phyloP scores from a whole-genome alignment of 2,888 invertebrate species.

The Mellilla xanthometata region DNA sequence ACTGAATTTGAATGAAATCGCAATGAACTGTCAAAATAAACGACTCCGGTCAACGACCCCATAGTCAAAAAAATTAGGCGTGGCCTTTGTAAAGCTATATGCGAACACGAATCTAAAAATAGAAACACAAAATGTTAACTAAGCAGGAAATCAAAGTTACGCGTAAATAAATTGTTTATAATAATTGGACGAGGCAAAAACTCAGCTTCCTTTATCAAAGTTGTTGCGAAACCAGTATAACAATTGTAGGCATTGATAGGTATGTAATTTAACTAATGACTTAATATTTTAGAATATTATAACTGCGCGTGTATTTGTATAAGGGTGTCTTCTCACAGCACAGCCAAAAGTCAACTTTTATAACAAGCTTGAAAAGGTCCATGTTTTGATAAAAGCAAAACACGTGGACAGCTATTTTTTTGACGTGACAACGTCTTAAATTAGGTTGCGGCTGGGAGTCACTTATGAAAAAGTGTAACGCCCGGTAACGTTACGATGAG shows the following conservation, averaged over 20 bases:
- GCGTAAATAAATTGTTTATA: not conserved
- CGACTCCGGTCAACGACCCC: constrained; percentile 2
- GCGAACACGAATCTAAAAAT: constrained; percentile 1
- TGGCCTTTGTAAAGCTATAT: constrained; percentile 4
- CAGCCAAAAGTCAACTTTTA: too few relatives aligned
- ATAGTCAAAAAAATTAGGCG: constrained; percentile 9
- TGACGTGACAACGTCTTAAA: too few relatives aligned
- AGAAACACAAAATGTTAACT: constrained; percentile 1
- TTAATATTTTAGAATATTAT: too few relatives aligned
- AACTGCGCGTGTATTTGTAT: constrained; percentile 1
- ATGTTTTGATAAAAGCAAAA: too few relatives aligned
- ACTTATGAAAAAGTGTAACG: too few relatives aligned
- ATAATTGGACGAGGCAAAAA: not conserved
- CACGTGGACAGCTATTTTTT: too few relatives aligned
- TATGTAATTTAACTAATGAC: not conserved
- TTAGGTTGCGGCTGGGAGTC: too few relatives aligned
- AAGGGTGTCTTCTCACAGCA: not conserved
- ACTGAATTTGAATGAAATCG: constrained; percentile 4
- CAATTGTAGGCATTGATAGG: not conserved
- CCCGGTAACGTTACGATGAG: too few relatives aligned
- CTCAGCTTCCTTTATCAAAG: not conserved
- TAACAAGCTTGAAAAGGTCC: too few relatives aligned
- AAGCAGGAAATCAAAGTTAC: not conserved
- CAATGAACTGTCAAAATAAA: constrained; percentile 12
- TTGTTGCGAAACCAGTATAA: not conserved